Evolutionary conservation across 2,113 vertebrate genomes (phyloP).

Genomic region (Cyanoramphus novaezelandiae): DNA sequence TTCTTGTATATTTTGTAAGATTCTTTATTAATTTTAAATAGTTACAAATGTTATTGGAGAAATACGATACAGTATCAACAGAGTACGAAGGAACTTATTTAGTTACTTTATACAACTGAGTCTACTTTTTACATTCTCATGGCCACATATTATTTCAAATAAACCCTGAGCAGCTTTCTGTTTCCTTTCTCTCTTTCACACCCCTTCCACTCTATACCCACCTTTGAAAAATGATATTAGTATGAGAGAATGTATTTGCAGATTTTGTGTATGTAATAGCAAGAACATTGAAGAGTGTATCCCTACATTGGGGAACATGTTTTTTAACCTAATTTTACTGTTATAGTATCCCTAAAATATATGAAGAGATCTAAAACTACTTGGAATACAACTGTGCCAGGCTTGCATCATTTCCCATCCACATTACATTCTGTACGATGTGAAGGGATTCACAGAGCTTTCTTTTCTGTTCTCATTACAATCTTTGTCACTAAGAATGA

Average conservation of each 20-base stretch:
- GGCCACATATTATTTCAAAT: background rate
- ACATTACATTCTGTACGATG: background rate
- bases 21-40: background rate
- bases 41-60: background rate
- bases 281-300: background rate
- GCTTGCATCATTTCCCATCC: background rate
- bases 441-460: background rate
- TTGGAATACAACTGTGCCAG: background rate
- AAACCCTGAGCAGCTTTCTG: background rate
- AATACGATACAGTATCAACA: background rate
- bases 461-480: slow-evolving; percentile 48
- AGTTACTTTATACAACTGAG: background rate
- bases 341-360: background rate
- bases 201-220: background rate
- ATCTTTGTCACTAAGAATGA: slow-evolving; percentile 62
- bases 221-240: background rate
- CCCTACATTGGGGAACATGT: background rate
- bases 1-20: background rate
- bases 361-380: background rate
- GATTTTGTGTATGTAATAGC: background rate
- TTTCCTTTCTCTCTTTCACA: background rate
- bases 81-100: background rate
- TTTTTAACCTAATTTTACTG: background rate
- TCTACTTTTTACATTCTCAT: background rate
- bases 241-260: background rate